A percentile compares a stretch with the other conserved stretches of the same genome.
phyloP scores from a whole-genome alignment of 1,140 invertebrate genomes.

The Apis laboriosa region DNA sequence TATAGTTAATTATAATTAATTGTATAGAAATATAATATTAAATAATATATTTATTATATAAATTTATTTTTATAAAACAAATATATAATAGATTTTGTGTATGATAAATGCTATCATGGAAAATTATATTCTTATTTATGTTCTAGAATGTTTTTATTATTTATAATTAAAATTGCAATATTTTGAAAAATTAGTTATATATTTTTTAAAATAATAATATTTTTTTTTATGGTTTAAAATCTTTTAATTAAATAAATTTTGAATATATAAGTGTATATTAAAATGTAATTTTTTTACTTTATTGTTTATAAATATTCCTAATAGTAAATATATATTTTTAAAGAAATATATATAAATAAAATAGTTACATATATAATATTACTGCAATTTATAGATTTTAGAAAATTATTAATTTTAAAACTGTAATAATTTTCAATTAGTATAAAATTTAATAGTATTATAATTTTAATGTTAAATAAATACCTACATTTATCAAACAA shows the following conservation, averaged over 20 bases:
- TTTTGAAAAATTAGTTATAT: not conserved
- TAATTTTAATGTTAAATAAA: not conserved
- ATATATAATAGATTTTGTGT: not conserved
- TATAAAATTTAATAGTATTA: not conserved
- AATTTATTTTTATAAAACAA: slow-evolving; percentile 41
- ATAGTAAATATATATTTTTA: not conserved
- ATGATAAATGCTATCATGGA: not conserved
- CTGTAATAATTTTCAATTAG: not conserved
- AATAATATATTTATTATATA: slow-evolving; percentile 19
- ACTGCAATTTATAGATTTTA: no score
- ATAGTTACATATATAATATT: no score
- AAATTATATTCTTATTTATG: slow-evolving; percentile 4
- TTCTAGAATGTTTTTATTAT: not conserved
- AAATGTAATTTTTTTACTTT: not conserved
- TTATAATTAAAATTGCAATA: not conserved
- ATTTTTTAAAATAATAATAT: not conserved
- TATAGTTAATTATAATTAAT: not conserved
- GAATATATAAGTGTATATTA: not conserved
- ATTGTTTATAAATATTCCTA: not conserved
- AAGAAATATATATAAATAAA: not conserved
- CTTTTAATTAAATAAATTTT: not conserved
- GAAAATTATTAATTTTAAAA: not conserved
- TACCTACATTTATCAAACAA: slow-evolving; percentile 10
- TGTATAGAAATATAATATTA: not conserved
- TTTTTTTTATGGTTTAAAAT: not conserved